Percentiles rank a stretch among this genome's conserved stretches.
Evolutionary conservation across 1,140 invertebrate genomes (phyloP).

Genomic region (Atta cephalotes): DNA sequence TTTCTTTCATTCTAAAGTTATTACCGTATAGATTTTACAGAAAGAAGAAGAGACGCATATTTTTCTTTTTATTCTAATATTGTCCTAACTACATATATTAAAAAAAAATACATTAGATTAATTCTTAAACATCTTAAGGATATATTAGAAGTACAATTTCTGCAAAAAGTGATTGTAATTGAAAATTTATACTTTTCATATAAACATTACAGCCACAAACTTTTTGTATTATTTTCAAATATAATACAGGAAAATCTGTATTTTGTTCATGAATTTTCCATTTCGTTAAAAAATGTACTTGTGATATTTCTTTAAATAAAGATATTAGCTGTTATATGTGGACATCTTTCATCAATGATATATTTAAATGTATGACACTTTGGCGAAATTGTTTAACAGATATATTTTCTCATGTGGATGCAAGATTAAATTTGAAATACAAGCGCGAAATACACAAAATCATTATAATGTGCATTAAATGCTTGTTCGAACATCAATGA

Average conservation of each 20-base stretch:
- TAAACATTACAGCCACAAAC: too few species aligned
- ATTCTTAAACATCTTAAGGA: not conserved
- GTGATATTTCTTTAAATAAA: not conserved
- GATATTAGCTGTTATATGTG: not conserved
- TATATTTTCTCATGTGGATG: not conserved
- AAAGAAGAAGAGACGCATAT: not conserved
- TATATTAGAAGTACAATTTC: too few species aligned
- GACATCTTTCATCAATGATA: not conserved
- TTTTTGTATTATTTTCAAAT: too few species aligned
- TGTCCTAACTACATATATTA: not conserved
- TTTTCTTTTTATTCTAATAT: not conserved
- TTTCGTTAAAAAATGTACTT: too few species aligned
- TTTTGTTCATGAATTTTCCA: too few species aligned
- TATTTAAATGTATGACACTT: not conserved
- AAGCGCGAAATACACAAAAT: not conserved
- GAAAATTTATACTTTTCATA: too few species aligned
- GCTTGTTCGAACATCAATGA: not conserved
- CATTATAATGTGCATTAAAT: not conserved
- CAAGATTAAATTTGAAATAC: not conserved
- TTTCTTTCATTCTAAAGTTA: conserved; percentile 12
- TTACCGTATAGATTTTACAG: not conserved
- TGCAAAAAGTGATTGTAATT: too few species aligned
- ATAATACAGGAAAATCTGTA: too few species aligned
- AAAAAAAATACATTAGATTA: not conserved
- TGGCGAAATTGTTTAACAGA: not conserved